These are phyloP conservation scores for Drosophila mettleri DNA, from an alignment of 2,888 invertebrate species.

Conservation along the genomic window DNA sequence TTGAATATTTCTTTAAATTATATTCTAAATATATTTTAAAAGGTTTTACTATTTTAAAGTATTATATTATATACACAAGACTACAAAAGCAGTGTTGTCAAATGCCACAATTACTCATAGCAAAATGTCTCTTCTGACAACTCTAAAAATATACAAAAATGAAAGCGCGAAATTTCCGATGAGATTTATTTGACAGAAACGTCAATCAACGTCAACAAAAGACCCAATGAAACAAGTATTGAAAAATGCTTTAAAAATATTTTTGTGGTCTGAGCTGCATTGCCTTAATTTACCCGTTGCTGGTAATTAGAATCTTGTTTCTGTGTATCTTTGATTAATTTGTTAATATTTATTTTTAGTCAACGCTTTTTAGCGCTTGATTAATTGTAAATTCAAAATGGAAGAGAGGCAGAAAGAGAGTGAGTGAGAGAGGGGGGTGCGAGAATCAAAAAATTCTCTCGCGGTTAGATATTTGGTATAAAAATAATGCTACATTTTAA, in stretches of 20 bases:
- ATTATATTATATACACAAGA: not conserved
- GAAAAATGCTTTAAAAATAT: not conserved
- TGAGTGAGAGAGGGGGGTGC: not conserved
- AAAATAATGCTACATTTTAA: conserved; percentile 59
- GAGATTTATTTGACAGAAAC: too few species aligned
- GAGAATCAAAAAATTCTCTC: conserved; percentile 14
- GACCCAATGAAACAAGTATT: not conserved
- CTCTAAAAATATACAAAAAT: not conserved
- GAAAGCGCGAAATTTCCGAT: too few species aligned
- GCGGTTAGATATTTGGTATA: conserved; percentile 42
- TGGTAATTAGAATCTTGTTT: conserved; percentile 31
- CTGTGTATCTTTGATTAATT: conserved; percentile 62
- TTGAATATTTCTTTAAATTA: not conserved
- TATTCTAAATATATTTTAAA: too few species aligned
- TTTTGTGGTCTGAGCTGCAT: not conserved
- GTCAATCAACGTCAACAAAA: not conserved
- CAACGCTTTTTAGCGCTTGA: conserved; percentile 62
- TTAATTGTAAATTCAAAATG: conserved; percentile 69
- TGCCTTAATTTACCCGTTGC: conserved; percentile 2
- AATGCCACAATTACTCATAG: not conserved
- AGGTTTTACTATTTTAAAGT: too few species aligned
- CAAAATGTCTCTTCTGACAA: not conserved
- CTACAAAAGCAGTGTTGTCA: not conserved
- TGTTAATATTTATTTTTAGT: conserved; percentile 79
- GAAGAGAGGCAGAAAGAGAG: not conserved